These are phyloP conservation scores for Chrysopilus asiliformis DNA, from an alignment of 2,888 invertebrate species.

Conservation along the genomic window DNA sequence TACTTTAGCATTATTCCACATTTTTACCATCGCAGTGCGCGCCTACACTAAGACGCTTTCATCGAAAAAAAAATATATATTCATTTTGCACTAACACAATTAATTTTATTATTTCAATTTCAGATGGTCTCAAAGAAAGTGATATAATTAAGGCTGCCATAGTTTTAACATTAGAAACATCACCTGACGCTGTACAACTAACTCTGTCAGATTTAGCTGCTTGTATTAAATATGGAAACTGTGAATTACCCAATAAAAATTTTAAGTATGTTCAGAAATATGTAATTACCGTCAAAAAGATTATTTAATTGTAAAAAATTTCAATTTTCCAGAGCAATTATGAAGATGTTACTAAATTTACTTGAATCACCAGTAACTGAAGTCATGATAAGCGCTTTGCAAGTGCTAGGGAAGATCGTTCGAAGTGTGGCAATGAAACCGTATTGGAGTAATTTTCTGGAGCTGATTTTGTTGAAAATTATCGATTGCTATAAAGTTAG, in stretches of 20 bases:
- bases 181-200: constrained; percentile 28
- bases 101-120: constrained; percentile 2
- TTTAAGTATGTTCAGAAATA: constrained; percentile 31
- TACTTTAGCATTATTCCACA: neutral
- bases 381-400: constrained; percentile 62
- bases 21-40: too few species aligned
- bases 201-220: constrained; percentile 36
- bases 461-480: constrained; percentile 79
- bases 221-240: constrained; percentile 39
- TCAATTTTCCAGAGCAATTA: constrained; percentile 42
- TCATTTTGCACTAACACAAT: neutral
- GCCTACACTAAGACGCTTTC: too few species aligned
- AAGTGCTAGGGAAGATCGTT: constrained; percentile 74
- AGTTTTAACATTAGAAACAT: constrained; percentile 27
- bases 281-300: constrained; percentile 6
- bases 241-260: constrained; percentile 38
- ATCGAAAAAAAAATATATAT: too few species aligned
- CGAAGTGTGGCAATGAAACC: constrained; percentile 60
- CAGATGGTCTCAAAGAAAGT: constrained; percentile 32
- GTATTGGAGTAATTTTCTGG: constrained; percentile 78
- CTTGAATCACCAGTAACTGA: constrained; percentile 42
- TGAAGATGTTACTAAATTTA: constrained; percentile 66
- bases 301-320: constrained; percentile 2
- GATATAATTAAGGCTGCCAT: constrained; percentile 38
- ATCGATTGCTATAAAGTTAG: constrained; percentile 70